These are phyloP conservation scores for Oikopleura dioica DNA, from an alignment of 23 tunicate genomes.

Conservation along the genomic window DNA sequence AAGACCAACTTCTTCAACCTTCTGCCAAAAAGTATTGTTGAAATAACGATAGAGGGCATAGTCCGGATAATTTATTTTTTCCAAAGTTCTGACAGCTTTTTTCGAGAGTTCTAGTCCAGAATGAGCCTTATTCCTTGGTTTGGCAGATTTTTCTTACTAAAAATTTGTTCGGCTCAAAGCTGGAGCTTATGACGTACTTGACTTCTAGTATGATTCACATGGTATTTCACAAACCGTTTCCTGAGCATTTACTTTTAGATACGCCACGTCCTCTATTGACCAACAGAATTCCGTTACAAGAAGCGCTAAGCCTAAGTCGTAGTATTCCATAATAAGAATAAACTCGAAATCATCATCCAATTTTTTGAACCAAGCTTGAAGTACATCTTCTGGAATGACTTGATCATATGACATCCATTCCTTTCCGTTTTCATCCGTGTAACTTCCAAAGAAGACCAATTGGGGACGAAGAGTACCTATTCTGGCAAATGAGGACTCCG, in stretches of 20 bases:
- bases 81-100: not conserved
- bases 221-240: too few relatives aligned
- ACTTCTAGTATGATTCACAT: too few relatives aligned
- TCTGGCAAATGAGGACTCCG: not conserved
- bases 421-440: not conserved
- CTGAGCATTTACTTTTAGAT: constrained; percentile 9
- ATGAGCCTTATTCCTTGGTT: too few relatives aligned
- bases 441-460: not conserved
- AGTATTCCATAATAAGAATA: not conserved
- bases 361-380: not conserved
- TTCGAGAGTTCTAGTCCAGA: not conserved
- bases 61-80: not conserved
- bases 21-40: not conserved
- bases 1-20: constrained; percentile 5
- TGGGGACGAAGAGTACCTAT: not conserved
- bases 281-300: not conserved
- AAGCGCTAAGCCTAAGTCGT: not conserved
- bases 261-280: not conserved
- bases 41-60: not conserved
- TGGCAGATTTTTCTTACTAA: too few relatives aligned
- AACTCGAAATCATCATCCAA: not conserved
- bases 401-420: not conserved
- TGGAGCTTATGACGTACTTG: too few relatives aligned
- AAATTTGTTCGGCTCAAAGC: too few relatives aligned
- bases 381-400: not conserved